These are phyloP conservation scores for Hyles euphorbiae DNA, from an alignment of 1,140 invertebrate species.

Conservation along the genomic window DNA sequence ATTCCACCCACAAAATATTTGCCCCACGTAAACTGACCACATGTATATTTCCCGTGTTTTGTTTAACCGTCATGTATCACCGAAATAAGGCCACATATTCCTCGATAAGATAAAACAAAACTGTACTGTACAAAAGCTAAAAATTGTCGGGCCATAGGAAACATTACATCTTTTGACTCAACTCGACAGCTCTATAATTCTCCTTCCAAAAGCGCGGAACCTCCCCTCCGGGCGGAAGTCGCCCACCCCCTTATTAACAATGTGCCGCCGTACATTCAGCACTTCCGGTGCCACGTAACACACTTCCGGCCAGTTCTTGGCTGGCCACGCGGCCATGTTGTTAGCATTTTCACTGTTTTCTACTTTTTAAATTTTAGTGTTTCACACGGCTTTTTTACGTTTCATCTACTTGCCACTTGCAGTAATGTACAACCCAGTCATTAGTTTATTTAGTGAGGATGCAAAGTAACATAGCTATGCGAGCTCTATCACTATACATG, in stretches of 20 bases:
- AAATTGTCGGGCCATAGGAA: neutral
- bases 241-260: constrained; percentile 40
- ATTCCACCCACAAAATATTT: too few relatives aligned
- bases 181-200: constrained; percentile 2
- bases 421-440: too few relatives aligned
- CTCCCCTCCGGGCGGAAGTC: constrained; percentile 19
- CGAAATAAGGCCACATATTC: too few relatives aligned
- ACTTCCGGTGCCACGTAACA: constrained; percentile 29
- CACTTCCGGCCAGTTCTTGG: constrained; percentile 25
- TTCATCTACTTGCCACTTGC: too few relatives aligned
- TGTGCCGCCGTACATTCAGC: constrained; percentile 35
- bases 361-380: constrained; percentile 10
- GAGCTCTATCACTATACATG: too few relatives aligned
- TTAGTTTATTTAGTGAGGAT: too few relatives aligned
- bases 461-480: too few relatives aligned
- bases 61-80: too few relatives aligned
- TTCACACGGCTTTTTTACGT: neutral
- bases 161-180: constrained; percentile 1
- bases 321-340: constrained; percentile 25
- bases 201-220: constrained; percentile 1
- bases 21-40: too few relatives aligned
- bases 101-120: too few relatives aligned
- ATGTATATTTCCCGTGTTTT: too few relatives aligned
- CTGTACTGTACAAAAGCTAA: neutral
- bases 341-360: constrained; percentile 17